Base-by-base conservation (phyloP, 2,113 vertebrate species). In the Neopipo cinnamomea region DNA sequence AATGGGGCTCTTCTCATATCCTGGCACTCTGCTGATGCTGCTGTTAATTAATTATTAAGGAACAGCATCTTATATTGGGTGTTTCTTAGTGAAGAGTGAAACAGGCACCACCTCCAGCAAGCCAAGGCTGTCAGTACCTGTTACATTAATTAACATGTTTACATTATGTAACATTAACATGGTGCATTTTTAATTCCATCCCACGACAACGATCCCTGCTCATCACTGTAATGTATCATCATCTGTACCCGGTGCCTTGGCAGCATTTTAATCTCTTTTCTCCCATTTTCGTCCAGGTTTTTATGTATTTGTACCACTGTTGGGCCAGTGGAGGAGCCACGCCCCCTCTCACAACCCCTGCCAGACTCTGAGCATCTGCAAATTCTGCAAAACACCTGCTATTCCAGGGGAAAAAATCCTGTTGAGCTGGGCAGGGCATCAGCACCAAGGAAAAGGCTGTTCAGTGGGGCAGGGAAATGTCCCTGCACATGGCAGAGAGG, bases 1-100 rank as follows among this genome's bases (percentile, higher is more conserved):
- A 15, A 66, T 0, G 3, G 14, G 28, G 58, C 28, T 75, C 31
- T 49, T 56, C 41, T n/a, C 5, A 3, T 15, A 35, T 47, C 37
- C 47, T 28, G 62, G 62, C 52, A 23, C 0, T 0, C 31, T 65
- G 62, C 12, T 85, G 47, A 2, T 0, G 2, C 12, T 65, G 24
- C 49, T 16, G 49, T 59, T 49, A 72, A 63, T 74, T 46, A 78
- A 81, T 75, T 89, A 67, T 50, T 75, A 42, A 96, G 61, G 30
- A 87, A 55, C 12, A 50, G 3, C 24, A 20, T 63, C 52, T 87
- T 39, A 23, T 25, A 14, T 27, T 82, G 70, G 39, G 6, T 75
- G 28, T 27, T 91, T 68, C 35, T 59, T 20, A 53, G 47, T 18
- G 44, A 89, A 44, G 44, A 82, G n/a, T 30, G 85, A 65, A 79